Evolutionary conservation across 1,140 invertebrate species (phyloP).

Genomic region (Pectinophora gossypiella): DNA sequence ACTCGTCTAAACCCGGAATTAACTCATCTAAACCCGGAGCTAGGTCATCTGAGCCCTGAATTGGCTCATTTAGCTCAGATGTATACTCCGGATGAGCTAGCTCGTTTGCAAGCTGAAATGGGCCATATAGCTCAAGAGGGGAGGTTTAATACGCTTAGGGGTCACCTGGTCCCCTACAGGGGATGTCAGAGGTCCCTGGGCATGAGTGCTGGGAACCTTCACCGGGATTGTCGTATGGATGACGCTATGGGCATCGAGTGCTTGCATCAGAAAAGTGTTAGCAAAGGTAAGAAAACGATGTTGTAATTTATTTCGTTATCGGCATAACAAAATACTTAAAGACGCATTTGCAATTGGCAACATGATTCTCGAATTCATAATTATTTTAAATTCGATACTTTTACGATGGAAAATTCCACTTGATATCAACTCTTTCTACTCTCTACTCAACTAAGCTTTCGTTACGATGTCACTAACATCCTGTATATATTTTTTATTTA

Average conservation of each 20-base stretch:
- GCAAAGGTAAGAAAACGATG: constrained; percentile 47
- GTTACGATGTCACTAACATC: too few species aligned
- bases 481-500: too few species aligned
- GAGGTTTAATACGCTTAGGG: constrained; percentile 54
- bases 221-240: constrained; percentile 44
- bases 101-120: constrained; percentile 34
- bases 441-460: too few species aligned
- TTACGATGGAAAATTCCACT: too few species aligned
- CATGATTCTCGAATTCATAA: too few species aligned
- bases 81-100: constrained; percentile 43
- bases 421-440: too few species aligned
- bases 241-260: constrained; percentile 52
- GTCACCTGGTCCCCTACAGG: constrained; percentile 55
- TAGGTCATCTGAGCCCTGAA: constrained; percentile 32
- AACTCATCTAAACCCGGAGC: constrained; percentile 32
- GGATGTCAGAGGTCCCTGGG: constrained; percentile 45
- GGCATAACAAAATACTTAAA: too few species aligned
- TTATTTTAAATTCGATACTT: too few species aligned
- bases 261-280: constrained; percentile 52
- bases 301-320: too few species aligned
- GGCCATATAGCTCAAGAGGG: constrained; percentile 37
- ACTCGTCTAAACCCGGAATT: constrained; percentile 33
- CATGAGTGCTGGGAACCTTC: constrained; percentile 46
- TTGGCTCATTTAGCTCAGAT: constrained; percentile 29
- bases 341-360: too few species aligned